Evolutionary conservation across 1,140 invertebrate genomes (phyloP), one percentile per base, ranked within the genome.

Genomic region (Procambarus virginalis): DNA sequence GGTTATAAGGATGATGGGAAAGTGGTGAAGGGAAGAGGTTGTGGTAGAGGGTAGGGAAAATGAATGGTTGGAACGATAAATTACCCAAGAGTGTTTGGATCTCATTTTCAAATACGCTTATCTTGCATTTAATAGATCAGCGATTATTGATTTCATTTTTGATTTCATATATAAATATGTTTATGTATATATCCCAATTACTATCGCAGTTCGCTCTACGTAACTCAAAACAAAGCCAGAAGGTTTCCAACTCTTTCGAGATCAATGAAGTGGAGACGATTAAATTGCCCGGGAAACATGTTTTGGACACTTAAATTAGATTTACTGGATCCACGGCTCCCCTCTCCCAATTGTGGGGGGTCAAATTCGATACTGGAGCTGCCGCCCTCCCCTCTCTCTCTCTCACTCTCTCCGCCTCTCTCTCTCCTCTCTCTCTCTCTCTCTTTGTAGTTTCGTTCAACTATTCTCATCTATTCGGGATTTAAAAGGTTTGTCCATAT

Each of bases 211-310:
- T 46, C 3, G 14, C 76, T 78, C 49, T 49, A 20, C 9, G 20
- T 22, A 49, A 3, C 76, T 48, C 17, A 14, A 78, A 78, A 55
- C n/a, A 78, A 78, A 55, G 14, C 9, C 76, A 20, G 76, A 49
- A 77, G 34, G 10, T 45, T 77, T 77, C 34, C 49, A 20, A 49
- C 49, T 20, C 45, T 78, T 45, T 83, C 34, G 45, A 70, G 17
- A 17, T 20, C 64, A 64, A 48, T 83, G 48, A 49, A 45, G 81
- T 48, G 58, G 45, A 68, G 58, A 46, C 48, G 20, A 68, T 83
- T 68, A 20, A 83, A 68, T 49, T 83, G 58, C 70, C 45, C 55
- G 64, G 64, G 46, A 83, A 83, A 68, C 58, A 70, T 83, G 64
- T 68, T 83, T 83, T 83, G 48, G 81, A 9, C 58, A 20, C 34